Evolutionary conservation across 2,113 vertebrate species (phyloP), one percentile per base, ranked within the genome.

Genomic region (Tragelaphus strepsiceros): DNA sequence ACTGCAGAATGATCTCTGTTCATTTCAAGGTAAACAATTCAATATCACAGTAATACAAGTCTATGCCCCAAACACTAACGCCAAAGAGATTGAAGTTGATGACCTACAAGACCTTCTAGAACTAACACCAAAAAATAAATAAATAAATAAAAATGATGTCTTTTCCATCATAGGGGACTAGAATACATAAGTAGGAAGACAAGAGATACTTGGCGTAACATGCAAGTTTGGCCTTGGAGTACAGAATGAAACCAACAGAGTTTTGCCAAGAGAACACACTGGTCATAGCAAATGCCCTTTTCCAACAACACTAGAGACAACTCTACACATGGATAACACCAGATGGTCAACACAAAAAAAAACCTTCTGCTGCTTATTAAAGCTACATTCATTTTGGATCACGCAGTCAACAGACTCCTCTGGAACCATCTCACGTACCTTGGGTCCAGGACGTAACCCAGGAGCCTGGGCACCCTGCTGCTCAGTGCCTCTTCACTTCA

Each of bases 381-480:
- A 85, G 21, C 43, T 35, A 26, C 35, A 1, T 58, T 74, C 28
- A 62, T 19, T 95, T 80, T 59, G 28, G 77, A n/a, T 53, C 30
- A 53, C 2, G 0, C 4, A 26, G 59, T 21, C 86, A 86, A 74
- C 6, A 71, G 59, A 51, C 9, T 54, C 71, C 24, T 59, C n/a
- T 30, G 16, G 26, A 46, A 46, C 19, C 15, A 19, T 9, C 12
- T 32, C 16, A 21, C 5, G 19, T 74, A 16, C 22, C 74, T 16
- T 26, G 9, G 56, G 30, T 53, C 28, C 21, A 67, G 35, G 4
- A 16, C 8, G 21, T 54, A n/a, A 32, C 30, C 32, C 1, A 6
- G 16, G 85, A 9, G 2, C 5, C 39, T 4, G 4, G 43, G 56
- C 1, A 6, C 26, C 6, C 7, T 1, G 13, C 24, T n/a, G 15